A percentile compares a stretch with the other conserved stretches of the same genome.
phyloP scores from a whole-genome alignment of 2,113 vertebrate species.

The Lepidothrix coronata region DNA sequence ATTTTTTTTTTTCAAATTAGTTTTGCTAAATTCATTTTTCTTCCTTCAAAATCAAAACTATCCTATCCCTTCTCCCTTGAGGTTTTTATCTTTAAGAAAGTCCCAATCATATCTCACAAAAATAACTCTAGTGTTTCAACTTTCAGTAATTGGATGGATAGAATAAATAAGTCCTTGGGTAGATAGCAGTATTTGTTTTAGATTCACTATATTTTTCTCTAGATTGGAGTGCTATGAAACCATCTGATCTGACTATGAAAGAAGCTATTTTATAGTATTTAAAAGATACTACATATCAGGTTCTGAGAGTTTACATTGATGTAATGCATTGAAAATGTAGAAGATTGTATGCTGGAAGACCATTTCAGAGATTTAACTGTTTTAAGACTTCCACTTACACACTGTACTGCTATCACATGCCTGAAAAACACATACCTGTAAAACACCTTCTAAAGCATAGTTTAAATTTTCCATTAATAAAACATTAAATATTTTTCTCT shows the following conservation, averaged over 20 bases:
- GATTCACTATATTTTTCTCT: background rate
- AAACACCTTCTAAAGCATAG: background rate
- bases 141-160: background rate
- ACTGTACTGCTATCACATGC: background rate
- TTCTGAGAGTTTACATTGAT: background rate
- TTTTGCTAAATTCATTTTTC: background rate
- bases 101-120: background rate
- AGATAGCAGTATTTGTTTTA: background rate
- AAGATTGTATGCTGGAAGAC: background rate
- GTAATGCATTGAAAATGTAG: conserved; percentile 4
- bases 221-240: background rate
- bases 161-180: background rate
- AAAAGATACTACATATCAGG: background rate
- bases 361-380: conserved; percentile 5
- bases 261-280: background rate
- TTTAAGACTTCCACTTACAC: conserved; percentile 35
- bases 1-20: background rate
- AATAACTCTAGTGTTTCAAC: background rate
- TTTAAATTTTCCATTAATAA: conserved; percentile 13
- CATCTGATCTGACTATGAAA: background rate
- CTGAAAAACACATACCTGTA: background rate
- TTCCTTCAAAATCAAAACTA: background rate
- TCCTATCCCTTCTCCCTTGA: background rate
- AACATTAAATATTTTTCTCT: background rate
- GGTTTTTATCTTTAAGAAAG: background rate